Base-by-base conservation (phyloP, 2,797 vertebrate species). In the Hipposideros larvatus region DNA sequence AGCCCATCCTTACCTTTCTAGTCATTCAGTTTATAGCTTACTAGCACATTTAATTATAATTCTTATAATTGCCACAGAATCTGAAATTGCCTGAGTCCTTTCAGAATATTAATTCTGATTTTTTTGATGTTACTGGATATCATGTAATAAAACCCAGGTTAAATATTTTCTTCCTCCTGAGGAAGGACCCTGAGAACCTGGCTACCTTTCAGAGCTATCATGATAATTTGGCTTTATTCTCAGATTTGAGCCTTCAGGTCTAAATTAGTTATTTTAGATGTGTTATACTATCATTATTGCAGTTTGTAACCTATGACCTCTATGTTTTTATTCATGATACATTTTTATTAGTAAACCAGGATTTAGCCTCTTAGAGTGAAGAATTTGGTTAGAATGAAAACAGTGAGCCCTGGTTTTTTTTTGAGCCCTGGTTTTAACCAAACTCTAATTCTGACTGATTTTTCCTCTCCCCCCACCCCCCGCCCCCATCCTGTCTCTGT, bases 271-370 rank as follows among this genome's bases (percentile, higher is more conserved):
- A n/a, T 92, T 86, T 91, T 75, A 91, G 57, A 48, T 92, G 37
- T 71, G 34, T 2, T 63, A 26, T 18, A 51, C 1, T 48, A 43
- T 71, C 5, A 11, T 75, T 51, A 48, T 5, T 10, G 19, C 18
- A 75, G 2, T 84, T 90, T 90, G 57, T n/a, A 92, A 1, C 46
- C 73, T 53, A 0, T 77, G 31, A 63, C 53, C 75, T 74, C 3
- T 79, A 1, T 48, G 74, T 90, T 74, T 91, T 31, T 96, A 59
- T 51, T 88, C 46, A 91, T 71, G 79, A 34, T 65, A 16, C 28
- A 26, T 86, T 96, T 87, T 94, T 91, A 80, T 82, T 94, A 86
- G 55, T 75, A 78, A 93, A 19, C 14, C 55, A 66, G 82, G 28
- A 85, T 84, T 96, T 83, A 89, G 53, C 16, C 15, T 46, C 13